phyloP scores from a whole-genome alignment of 2,113 vertebrate genomes.

The Myodes glareolus region DNA sequence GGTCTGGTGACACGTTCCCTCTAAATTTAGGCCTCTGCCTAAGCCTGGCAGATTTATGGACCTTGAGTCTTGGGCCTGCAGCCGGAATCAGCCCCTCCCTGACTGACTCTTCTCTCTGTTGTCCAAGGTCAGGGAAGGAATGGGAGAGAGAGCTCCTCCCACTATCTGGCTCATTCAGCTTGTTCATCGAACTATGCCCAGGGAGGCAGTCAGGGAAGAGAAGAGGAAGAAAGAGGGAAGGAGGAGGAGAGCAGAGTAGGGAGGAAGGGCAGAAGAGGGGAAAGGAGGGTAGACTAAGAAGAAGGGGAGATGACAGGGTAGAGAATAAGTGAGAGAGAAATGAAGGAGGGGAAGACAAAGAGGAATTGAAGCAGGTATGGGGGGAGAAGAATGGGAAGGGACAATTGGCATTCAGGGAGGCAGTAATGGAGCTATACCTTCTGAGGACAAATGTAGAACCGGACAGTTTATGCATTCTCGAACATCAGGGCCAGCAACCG shows the following conservation, averaged over 20 bases:
- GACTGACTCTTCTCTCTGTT: background rate
- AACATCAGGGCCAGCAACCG: background rate
- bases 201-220: rapidly evolving
- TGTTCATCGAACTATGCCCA: background rate
- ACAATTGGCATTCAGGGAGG: background rate
- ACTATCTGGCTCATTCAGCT: background rate
- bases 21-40: constrained; percentile 77
- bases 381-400: too few species aligned
- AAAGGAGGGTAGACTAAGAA: rapidly evolving
- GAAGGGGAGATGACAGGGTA: background rate
- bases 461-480: background rate
- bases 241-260: rapidly evolving
- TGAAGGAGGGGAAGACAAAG: too few species aligned
- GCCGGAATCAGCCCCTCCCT: background rate
- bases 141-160: background rate
- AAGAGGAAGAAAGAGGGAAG: background rate
- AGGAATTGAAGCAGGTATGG: rapidly evolving
- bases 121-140: constrained; percentile 74
- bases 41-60: constrained; percentile 68
- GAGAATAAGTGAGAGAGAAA: too few species aligned
- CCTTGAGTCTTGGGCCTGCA: constrained; percentile 21
- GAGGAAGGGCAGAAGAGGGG: rapidly evolving
- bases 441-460: background rate
- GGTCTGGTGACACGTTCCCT: constrained; percentile 29
- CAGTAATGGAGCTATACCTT: rapidly evolving